These are phyloP conservation scores for Panzeria rudis DNA, from an alignment of 2,888 invertebrate species.

Conservation along the genomic window DNA sequence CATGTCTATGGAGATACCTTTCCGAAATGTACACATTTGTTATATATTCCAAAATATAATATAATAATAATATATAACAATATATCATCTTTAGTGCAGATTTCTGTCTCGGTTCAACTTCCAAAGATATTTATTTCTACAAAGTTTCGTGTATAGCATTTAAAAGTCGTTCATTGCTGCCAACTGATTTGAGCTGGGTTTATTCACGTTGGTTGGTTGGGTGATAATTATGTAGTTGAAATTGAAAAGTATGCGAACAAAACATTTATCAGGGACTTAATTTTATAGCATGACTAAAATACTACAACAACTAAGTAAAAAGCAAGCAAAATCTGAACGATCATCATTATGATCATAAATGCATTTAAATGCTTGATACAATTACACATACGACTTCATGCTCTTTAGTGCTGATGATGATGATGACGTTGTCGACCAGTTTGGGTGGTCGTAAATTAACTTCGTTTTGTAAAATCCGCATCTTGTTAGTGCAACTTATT, in stretches of 20 bases:
- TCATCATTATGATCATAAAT: slow-evolving; percentile 27
- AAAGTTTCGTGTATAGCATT: background rate
- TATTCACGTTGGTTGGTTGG: background rate
- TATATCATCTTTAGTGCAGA: no score
- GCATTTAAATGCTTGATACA: slow-evolving; percentile 4
- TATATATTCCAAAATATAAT: no score
- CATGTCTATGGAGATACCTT: no score
- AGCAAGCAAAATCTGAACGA: background rate
- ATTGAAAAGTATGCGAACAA: slow-evolving; percentile 36
- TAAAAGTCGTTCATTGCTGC: background rate
- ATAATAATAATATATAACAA: no score
- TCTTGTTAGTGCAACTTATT: slow-evolving; percentile 67
- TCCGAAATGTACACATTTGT: no score
- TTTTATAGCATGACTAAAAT: slow-evolving; percentile 21
- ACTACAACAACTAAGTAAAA: background rate
- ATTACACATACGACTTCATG: background rate
- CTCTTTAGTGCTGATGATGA: background rate
- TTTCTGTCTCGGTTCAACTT: no score
- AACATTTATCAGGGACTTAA: background rate
- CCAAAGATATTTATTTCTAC: no score
- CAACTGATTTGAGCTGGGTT: background rate
- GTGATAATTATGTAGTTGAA: slow-evolving; percentile 42
- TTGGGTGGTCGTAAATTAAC: slow-evolving; percentile 73
- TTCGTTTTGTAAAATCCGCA: slow-evolving; percentile 66
- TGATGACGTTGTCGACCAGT: slow-evolving; percentile 51